Conservation (phyloP, 2,888 invertebrate species). For the Lepidonotus clava region DNA sequence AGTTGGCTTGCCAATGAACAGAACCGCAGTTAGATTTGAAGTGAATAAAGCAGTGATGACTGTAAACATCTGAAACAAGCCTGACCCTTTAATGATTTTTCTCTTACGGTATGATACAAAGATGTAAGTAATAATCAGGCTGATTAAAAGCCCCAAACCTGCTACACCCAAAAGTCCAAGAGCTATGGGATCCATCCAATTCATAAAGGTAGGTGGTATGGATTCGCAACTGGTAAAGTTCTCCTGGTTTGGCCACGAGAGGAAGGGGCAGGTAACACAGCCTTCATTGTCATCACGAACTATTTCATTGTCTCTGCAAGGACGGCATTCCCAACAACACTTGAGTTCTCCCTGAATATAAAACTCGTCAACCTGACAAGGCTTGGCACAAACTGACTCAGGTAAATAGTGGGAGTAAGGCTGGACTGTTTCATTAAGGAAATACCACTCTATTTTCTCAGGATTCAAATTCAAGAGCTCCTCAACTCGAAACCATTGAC, state of each 20-base stretch:
- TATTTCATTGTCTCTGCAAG: conserved; percentile 57
- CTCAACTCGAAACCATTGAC: background rate
- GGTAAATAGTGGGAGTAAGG: background rate
- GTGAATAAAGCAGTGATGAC: conserved; percentile 63
- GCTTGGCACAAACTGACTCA: conserved; percentile 58
- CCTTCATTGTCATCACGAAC: conserved; percentile 44
- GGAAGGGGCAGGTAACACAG: conserved; percentile 55
- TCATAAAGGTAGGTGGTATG: conserved; percentile 50
- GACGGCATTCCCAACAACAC: conserved; percentile 62
- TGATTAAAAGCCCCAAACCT: conserved; percentile 52
- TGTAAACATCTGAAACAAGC: conserved; percentile 60
- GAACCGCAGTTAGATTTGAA: conserved; percentile 58
- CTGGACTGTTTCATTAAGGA: background rate
- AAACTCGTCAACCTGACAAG: conserved; percentile 55
- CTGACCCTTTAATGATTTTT: conserved; percentile 67
- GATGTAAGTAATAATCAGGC: conserved; percentile 53
- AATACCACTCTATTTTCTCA: background rate
- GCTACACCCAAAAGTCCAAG: conserved; percentile 19
- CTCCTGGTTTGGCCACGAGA: conserved; percentile 59
- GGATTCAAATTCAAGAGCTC: background rate
- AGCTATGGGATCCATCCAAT: conserved; percentile 32
- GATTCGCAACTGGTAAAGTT: conserved; percentile 53
- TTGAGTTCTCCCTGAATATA: conserved; percentile 56
- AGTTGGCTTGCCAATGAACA: conserved; percentile 60
- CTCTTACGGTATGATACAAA: conserved; percentile 61